These are phyloP conservation scores for Phengaris arion DNA, from an alignment of 2,888 invertebrate genomes.

Conservation along the genomic window DNA sequence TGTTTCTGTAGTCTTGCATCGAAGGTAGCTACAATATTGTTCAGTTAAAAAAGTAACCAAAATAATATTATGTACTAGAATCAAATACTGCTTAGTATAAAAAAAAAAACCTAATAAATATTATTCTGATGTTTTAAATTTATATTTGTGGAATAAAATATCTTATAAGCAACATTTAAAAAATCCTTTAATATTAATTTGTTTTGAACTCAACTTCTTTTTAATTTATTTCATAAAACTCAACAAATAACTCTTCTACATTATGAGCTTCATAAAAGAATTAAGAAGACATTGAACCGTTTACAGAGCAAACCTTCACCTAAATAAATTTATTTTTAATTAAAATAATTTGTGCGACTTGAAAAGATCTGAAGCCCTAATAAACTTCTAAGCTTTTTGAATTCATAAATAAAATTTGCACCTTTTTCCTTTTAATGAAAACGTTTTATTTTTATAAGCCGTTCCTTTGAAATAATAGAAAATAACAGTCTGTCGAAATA, in stretches of 20 bases:
- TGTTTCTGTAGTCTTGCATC: background rate
- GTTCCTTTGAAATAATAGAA: slow-evolving; percentile 7
- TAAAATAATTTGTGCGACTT: slow-evolving; percentile 17
- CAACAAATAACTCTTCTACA: too few species aligned
- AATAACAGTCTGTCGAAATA: background rate
- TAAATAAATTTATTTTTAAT: slow-evolving; percentile 9
- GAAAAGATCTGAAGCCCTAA: slow-evolving; percentile 15
- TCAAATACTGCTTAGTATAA: too few species aligned
- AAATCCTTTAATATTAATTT: too few species aligned
- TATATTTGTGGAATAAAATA: too few species aligned
- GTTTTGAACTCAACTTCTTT: too few species aligned
- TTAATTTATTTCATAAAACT: too few species aligned
- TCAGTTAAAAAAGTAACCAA: too few species aligned
- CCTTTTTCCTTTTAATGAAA: slow-evolving; percentile 1
- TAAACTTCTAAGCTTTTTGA: slow-evolving; percentile 17
- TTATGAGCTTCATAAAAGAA: background rate
- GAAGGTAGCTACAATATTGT: too few species aligned
- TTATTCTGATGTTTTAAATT: too few species aligned
- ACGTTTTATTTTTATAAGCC: slow-evolving; percentile 11
- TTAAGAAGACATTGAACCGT: background rate
- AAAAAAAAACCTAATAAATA: too few species aligned
- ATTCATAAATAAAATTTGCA: slow-evolving; percentile 17
- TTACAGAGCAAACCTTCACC: background rate
- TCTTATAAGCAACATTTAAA: too few species aligned
- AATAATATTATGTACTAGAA: too few species aligned